phyloP scores from a whole-genome alignment of 1,140 invertebrate species.

The Dinothrombium tinctorium region DNA sequence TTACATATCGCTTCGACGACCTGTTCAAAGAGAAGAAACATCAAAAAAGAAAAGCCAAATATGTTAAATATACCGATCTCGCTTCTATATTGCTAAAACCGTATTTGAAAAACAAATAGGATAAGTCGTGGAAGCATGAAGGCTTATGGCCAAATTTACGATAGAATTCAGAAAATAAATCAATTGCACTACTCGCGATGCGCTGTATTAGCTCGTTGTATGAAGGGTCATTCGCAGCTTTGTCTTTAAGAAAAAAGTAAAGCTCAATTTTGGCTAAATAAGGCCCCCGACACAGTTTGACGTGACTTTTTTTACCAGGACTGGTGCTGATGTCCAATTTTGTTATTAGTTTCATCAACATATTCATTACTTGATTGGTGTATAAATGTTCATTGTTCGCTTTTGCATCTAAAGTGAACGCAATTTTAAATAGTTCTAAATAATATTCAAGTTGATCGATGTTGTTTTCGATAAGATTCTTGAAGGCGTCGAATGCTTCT shows the following conservation, averaged over 20 bases:
- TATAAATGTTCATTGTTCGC: not conserved
- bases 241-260: conserved; percentile 29
- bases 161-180: conserved; percentile 47
- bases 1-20: too few species aligned
- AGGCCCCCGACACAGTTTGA: conserved; percentile 36
- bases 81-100: not conserved
- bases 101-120: conserved; percentile 8
- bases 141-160: conserved; percentile 53
- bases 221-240: not conserved
- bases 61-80: not conserved
- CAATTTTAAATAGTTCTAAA: conserved; percentile 5
- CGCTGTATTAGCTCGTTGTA: not conserved
- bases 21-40: too few species aligned
- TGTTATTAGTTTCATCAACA: not conserved
- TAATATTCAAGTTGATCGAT: conserved; percentile 13
- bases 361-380: not conserved
- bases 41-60: too few species aligned
- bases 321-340: not conserved
- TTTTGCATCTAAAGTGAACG: conserved; percentile 3
- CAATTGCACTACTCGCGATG: not conserved
- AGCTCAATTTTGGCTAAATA: conserved; percentile 56
- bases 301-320: not conserved
- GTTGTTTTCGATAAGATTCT: conserved; percentile 18
- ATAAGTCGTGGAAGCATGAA: conserved; percentile 50
- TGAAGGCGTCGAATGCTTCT: conserved; percentile 39